Base-by-base conservation (phyloP, 64 coral and sea anemone species). In the Astreopora myriophthalma region DNA sequence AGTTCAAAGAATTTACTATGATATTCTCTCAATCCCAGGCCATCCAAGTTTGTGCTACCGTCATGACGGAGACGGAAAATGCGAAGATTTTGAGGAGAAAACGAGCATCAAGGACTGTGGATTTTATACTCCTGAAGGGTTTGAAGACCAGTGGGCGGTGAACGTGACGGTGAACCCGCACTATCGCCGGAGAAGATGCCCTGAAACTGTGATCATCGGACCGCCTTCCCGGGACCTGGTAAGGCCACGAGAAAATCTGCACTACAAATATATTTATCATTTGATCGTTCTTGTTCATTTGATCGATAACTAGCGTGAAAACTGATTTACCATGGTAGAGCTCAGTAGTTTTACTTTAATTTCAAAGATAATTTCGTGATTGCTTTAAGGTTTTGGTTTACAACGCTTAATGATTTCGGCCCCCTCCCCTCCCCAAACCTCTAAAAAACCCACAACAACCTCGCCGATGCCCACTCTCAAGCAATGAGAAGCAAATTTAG, bases 51-150 rank as follows among this genome's bases (percentile, higher is more conserved):
- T 99, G 31, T 99, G 97, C 32, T 99, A 99, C 34, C 87, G 94
- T 2, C 88, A 95, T 34, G 97, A 99, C 4, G 97, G 97, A 14
- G 97, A 99, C 52, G 97, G 97, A 22, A 72, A 88, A 20, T 99
- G 97, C 48, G 97, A 99, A 91, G 86, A 91, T 16, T 99, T 99
- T 87, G 97, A 98, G 69, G 92, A 84, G 31, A 83, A 48, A 37
- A 93, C 79, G 5, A 99, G 90, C 75, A 99, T 99, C 75, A 93
- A 96, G 55, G 97, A 99, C 46, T 99, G 97, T 64, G 97, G 97
- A 0, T 99, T 99, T 17, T 99, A 96, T 31, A 96, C 97, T n/a
- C 97, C 97, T 39, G 87, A 96, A 29, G 97, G 97, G 8, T 95
- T 96, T 73, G 36, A 74, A 82, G 97, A 99, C 76, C 97, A 99